Conservation (phyloP, 2,113 vertebrate species). For the Felis chaus region DNA sequence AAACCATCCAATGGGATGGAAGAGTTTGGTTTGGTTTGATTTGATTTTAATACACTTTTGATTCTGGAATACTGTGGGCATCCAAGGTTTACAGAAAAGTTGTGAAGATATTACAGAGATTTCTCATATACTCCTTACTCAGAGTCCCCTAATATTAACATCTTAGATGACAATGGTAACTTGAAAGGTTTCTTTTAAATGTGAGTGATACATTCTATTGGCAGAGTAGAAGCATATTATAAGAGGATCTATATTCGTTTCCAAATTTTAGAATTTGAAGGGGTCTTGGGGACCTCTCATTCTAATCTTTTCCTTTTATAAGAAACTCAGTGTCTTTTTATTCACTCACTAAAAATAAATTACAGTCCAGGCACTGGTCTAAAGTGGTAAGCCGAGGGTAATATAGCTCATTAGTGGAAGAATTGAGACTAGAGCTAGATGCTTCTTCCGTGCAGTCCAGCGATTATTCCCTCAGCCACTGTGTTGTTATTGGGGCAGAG, state of each 20-base stretch:
- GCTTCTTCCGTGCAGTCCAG: background rate
- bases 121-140: background rate
- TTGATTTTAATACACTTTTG: background rate
- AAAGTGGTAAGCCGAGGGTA: background rate
- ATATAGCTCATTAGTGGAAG: background rate
- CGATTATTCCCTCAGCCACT: background rate
- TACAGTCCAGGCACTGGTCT: background rate
- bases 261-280: constrained; percentile 3
- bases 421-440: background rate
- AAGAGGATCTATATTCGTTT: background rate
- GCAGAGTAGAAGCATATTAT: background rate
- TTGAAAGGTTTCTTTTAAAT: background rate
- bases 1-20: background rate
- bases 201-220: background rate
- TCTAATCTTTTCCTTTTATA: background rate
- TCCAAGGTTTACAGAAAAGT: background rate
- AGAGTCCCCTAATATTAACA: background rate
- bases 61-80: background rate
- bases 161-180: background rate
- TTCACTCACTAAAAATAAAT: background rate
- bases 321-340: background rate
- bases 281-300: background rate
- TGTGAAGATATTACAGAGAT: background rate
- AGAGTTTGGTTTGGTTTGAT: no score
- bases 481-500: background rate